These are phyloP conservation scores for Neocrepidodera transversa DNA, from an alignment of 2,888 invertebrate species.

Conservation along the genomic window DNA sequence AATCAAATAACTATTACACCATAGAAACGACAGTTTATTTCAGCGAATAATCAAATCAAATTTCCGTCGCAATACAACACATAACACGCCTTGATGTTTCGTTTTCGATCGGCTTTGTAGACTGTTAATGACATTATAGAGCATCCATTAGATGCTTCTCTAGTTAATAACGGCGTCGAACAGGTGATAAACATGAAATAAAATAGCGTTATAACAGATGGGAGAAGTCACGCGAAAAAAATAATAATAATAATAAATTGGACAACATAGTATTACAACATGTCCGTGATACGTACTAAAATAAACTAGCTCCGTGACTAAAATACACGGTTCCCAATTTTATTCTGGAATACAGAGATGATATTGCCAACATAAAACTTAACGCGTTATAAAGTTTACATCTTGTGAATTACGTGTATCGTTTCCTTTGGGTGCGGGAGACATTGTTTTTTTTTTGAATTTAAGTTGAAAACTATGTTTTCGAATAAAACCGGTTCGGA, in stretches of 20 bases:
- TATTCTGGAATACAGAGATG: constrained; percentile 40
- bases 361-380: constrained; percentile 40
- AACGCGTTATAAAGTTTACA: constrained; percentile 40
- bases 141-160: constrained; percentile 21
- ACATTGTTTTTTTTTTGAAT: constrained; percentile 9
- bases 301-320: constrained; percentile 13
- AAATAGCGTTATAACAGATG: constrained; percentile 27
- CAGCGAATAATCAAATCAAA: constrained; percentile 13
- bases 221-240: constrained; percentile 25
- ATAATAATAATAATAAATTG: constrained; percentile 30
- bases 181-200: constrained; percentile 31
- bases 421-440: constrained; percentile 7
- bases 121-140: constrained; percentile 13
- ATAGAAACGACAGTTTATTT: constrained; percentile 5
- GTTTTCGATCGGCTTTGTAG: constrained; percentile 23
- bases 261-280: no score
- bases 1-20: not conserved
- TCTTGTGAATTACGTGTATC: constrained; percentile 37
- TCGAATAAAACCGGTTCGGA: not conserved
- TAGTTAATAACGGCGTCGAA: constrained; percentile 26
- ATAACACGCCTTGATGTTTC: constrained; percentile 24
- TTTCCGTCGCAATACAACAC: constrained; percentile 11
- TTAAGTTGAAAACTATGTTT: constrained; percentile 18
- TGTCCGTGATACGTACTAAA: constrained; percentile 11
- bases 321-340: constrained; percentile 38